Base-by-base conservation (phyloP, 2,113 vertebrate species). In the Gadus macrocephalus region DNA sequence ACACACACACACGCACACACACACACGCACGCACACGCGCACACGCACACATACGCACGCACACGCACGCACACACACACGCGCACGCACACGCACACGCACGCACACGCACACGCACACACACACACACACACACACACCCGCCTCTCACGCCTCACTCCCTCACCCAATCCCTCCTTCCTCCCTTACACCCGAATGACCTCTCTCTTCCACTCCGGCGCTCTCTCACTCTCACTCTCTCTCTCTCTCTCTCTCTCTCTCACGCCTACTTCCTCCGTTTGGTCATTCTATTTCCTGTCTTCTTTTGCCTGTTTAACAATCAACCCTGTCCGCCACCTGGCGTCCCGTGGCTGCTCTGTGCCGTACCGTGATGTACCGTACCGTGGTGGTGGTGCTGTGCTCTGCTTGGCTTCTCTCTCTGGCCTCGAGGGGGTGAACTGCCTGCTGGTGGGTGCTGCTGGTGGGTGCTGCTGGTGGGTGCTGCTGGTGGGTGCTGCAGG, bases 381-480 rank as follows among this genome's bases (percentile, higher is more conserved):
- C 31, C 31, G 31, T 35, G 31, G 31, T 35, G 31, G 31, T 35
- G 31, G 31, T 35, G 31, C 31, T 35, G 31, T 27, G 91, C 90
- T 91, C 89, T 91, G 92, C 91, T 91, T 92, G 89, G 90, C 90
- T 91, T 89, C 71, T 70, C 83, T 84, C 4, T 35, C 53, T 55
- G 53, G 16, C 53, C 16, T 16, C 12, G 53, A 3, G 53, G 3
- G 25, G 25, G 25, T 15, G 53, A 55, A 55, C 53, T 55, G 81
- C 90, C 83, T 86, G 31, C 31, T 35, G 31, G 3, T 35, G 31
- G n/a, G 4, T 35, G 31, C 31, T 35, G 31, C 31, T 35, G 31
- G 4, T 35, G 31, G 31, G 4, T 20, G 6, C 31, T 35, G 31
- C 31, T n/a, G n/a, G n/a, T n/a, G n/a, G n/a, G 4, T 35, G 31